Conservation (phyloP, 2,888 invertebrate species). For the Isoperla grammatica region DNA sequence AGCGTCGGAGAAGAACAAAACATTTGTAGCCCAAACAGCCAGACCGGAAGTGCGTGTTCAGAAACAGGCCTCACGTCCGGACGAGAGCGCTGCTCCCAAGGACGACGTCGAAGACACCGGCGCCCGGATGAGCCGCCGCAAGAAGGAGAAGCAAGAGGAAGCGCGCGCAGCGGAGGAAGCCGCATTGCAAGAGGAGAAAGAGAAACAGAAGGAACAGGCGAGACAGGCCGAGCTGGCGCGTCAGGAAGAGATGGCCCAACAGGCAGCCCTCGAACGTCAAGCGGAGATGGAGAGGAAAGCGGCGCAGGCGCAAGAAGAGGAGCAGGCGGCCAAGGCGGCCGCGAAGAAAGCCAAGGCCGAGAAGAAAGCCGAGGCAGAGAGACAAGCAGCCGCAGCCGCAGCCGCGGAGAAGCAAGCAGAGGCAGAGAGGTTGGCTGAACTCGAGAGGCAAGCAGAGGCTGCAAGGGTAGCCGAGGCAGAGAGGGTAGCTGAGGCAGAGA, state of each 20-base stretch:
- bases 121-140: slow-evolving; percentile 24
- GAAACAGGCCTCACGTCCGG: slow-evolving; percentile 23
- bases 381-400: no score
- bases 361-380: slow-evolving; percentile 56
- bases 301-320: slow-evolving; percentile 54
- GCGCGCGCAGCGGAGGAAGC: slow-evolving; percentile 14
- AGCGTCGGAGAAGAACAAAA: slow-evolving; percentile 3
- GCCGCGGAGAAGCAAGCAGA: slow-evolving; percentile 60
- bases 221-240: slow-evolving; percentile 38
- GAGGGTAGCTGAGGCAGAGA: slow-evolving; percentile 35
- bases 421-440: slow-evolving; percentile 51
- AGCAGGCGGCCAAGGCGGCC: slow-evolving; percentile 43
- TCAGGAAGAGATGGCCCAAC: slow-evolving; percentile 36
- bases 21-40: neutral
- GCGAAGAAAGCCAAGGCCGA: slow-evolving; percentile 53
- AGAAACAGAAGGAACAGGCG: slow-evolving; percentile 31
- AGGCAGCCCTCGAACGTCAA: slow-evolving; percentile 32
- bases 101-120: slow-evolving; percentile 22
- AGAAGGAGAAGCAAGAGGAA: slow-evolving; percentile 27
- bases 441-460: slow-evolving; percentile 56
- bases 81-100: slow-evolving; percentile 16
- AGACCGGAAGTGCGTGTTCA: slow-evolving; percentile 4
- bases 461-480: slow-evolving; percentile 23
- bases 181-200: slow-evolving; percentile 23
- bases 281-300: slow-evolving; percentile 27